Conservation (phyloP, 2,113 vertebrate species). For the Grantiella picta region DNA sequence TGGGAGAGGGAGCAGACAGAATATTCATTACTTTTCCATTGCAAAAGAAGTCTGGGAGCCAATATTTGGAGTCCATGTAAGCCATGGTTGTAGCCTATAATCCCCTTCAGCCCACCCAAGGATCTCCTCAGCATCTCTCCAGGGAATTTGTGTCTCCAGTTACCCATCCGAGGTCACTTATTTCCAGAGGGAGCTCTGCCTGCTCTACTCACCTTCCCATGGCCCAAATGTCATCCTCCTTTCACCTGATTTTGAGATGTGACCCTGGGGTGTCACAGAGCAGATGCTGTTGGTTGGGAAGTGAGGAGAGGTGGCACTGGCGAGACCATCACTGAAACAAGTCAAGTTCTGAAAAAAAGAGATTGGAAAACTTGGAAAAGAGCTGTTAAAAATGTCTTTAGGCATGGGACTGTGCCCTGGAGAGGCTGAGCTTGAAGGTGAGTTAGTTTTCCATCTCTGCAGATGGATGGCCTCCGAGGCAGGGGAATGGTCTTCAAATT, state of each 20-base stretch:
- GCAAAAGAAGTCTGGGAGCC: neutral
- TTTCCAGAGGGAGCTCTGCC: neutral
- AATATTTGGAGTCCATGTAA: neutral
- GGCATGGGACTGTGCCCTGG: neutral
- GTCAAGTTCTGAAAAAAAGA: neutral
- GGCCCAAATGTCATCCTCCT: neutral
- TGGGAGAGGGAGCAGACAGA: neutral
- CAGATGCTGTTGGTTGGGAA: neutral
- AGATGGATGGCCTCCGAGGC: neutral
- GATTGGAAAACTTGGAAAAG: neutral
- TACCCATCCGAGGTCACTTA: neutral
- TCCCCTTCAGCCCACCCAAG: neutral
- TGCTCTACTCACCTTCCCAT: neutral
- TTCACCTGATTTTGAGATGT: neutral
- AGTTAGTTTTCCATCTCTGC: neutral
- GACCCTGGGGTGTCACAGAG: no score
- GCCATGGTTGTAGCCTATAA: no score
- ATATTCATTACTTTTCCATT: neutral
- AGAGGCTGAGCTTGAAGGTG: neutral
- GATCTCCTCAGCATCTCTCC: neutral
- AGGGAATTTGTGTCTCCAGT: no score
- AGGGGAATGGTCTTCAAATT: neutral
- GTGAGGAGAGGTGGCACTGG: neutral
- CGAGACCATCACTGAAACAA: accelerated
- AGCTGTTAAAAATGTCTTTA: neutral